Base-by-base conservation (phyloP, 2,888 invertebrate genomes). In the Thymelicus lineola region DNA sequence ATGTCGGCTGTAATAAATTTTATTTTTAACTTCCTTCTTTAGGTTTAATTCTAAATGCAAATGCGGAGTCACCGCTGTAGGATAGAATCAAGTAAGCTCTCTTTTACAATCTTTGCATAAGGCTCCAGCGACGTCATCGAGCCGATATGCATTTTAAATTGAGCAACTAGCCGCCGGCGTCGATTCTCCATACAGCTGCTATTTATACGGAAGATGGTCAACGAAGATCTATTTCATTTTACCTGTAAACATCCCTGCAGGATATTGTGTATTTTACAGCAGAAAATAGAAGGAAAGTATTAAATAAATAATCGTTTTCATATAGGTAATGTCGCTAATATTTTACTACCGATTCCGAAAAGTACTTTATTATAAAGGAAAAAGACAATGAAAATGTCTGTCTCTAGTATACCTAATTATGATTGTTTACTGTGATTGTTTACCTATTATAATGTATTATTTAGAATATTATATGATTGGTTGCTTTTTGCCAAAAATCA, bases 1-100 rank as follows among this genome's bases (percentile, higher is more conserved):
- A 84, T 85, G 84, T 82, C 74, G 82, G 80, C 82, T 79, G 80
- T 82, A 84, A 87, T 89, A 87, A 88, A 89, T 88, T 87, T 84
- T 82, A 83, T 86, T 87, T 84, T 57, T 81, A 82, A 82, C 82
- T 79, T 79, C 79, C 79, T 72, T 73, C 81, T 85, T 85, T 83
- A 80, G 79, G 82, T 81, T 86, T 85, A 86, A 85, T 87, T 85
- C 78, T 77, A 82, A 87, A 87, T 86, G 86, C 81, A 85, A 90
- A 90, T 88, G 82, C 77, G 75, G 73, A 77, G 81, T 79, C 80
- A 46, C 53, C 45, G 38, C 45, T 58, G 57, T 35, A 58, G 63
- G 42, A 17, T 28, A 35, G 20, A 58, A 57, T 53, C 45, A 62
- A 55, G 36, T 38, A 57, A 57, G 63, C 62, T 17, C 62, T 69